Evolutionary conservation across 2,888 invertebrate genomes (phyloP), one percentile per base, ranked within the genome.

Genomic region (Macaria notata): DNA sequence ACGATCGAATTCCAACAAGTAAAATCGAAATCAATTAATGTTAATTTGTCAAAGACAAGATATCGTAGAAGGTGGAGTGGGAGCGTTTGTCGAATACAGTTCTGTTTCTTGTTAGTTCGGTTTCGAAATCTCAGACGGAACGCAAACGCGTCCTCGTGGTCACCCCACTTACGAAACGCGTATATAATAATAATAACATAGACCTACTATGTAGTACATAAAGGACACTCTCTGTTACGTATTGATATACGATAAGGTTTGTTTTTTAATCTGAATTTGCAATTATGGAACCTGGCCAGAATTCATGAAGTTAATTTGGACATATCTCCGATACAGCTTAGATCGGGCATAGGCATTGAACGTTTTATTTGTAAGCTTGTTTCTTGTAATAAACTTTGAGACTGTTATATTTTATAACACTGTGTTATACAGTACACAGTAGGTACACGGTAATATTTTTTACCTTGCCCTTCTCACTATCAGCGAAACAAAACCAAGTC

Each of bases 111-210:
- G 60, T 69, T 63, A 54, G 67, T 63, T 59, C 47, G 49, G 63
- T 79, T 77, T 76, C 76, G 75, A 75, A 78, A 78, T 72, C 64
- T 61, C 56, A 62, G 59, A 57, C 69, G 56, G 68, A 65, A 68
- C 66, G 71, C 71, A 74, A 71, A 74, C 68, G 69, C 64, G 73
- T 72, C 67, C 63, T 70, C 62, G 64, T 49, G 68, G 62, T 63
- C 70, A 70, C 70, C 65, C 61, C 48, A 65, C 64, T 78, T 78
- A 61, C 75, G 71, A 78, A 72, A 78, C 63, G 31, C 44, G 56
- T 68, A 30, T 43, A 42, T 33, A 49, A 62, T 65, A 46, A 54
- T 60, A 68, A 68, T 68, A 73, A 68, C 66, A 67, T 69, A 68
- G 62, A 68, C 56, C 61, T 63, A 63, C 63, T 62, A 42, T 56